Percentiles rank a stretch among this genome's conserved stretches.
These are phyloP conservation scores for Drosophila ercepeae DNA, from an alignment of 1,140 invertebrate species.

Conservation along the genomic window DNA sequence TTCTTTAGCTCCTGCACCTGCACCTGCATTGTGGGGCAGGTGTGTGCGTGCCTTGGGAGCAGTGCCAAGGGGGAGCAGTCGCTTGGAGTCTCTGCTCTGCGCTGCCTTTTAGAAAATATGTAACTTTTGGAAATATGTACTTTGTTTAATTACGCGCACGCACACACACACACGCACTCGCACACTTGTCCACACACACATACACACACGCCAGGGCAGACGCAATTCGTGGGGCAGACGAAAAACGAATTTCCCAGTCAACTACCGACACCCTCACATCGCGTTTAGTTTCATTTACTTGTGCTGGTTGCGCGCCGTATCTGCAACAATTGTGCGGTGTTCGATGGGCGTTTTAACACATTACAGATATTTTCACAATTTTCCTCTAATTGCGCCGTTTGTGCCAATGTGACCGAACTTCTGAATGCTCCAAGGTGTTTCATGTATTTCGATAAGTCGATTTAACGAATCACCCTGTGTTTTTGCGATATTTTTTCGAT, in stretches of 20 bases:
- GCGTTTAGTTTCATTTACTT: constrained; percentile 25
- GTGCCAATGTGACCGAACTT: not conserved
- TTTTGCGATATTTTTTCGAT: not conserved
- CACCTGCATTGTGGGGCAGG: constrained; percentile 15
- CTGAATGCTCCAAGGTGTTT: not conserved
- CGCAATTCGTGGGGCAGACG: constrained; percentile 7
- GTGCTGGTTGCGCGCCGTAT: constrained; percentile 25
- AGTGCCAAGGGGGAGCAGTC: not conserved
- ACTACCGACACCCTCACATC: not conserved
- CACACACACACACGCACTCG: constrained; percentile 26
- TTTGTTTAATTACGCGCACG: constrained; percentile 43
- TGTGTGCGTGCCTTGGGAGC: not conserved
- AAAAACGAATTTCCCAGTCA: not conserved
- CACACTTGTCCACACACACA: constrained; percentile 4
- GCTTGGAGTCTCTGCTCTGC: constrained; percentile 2
- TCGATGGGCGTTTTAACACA: constrained; percentile 24
- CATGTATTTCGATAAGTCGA: not conserved
- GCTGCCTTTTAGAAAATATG: constrained; percentile 12
- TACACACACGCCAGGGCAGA: constrained; percentile 14
- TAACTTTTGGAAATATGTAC: constrained; percentile 13
- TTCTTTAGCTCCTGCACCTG: constrained; percentile 18
- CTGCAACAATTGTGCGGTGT: constrained; percentile 9
- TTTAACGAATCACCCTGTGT: not conserved
- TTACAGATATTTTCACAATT: constrained; percentile 19
- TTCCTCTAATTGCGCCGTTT: constrained; percentile 11